Conservation (phyloP, 2,797 vertebrate species). For the Cirrhinus molitorella region DNA sequence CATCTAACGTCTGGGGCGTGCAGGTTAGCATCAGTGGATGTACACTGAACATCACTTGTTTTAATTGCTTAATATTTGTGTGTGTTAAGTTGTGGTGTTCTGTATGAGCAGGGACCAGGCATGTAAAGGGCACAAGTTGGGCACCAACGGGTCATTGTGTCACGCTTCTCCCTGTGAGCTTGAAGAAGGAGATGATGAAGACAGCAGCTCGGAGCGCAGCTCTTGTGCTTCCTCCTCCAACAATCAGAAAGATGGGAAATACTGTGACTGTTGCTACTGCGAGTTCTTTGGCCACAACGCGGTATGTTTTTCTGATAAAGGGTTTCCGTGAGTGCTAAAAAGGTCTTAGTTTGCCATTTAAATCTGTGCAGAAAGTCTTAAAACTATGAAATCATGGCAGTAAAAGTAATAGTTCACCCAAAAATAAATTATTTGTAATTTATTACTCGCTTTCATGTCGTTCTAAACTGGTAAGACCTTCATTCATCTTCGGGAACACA, state of each 20-base stretch:
- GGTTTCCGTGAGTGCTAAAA: background rate
- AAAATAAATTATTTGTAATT: too few species aligned
- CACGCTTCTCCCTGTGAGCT: slow-evolving; percentile 88
- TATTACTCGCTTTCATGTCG: too few species aligned
- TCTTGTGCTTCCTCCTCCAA: slow-evolving; percentile 97
- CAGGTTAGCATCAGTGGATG: slow-evolving; percentile 80
- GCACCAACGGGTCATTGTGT: slow-evolving; percentile 90
- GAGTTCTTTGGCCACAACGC: slow-evolving; percentile 99
- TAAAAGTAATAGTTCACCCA: background rate
- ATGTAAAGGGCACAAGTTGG: slow-evolving; percentile 96
- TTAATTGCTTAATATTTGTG: background rate
- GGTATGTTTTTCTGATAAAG: slow-evolving; percentile 74
- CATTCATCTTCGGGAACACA: too few species aligned
- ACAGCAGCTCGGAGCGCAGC: slow-evolving; percentile 98
- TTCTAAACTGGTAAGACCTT: too few species aligned
- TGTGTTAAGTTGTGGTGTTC: slow-evolving; percentile 15
- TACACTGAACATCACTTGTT: background rate
- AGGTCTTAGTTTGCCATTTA: background rate
- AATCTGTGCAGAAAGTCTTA: background rate
- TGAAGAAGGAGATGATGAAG: slow-evolving; percentile 96
- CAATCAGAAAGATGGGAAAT: slow-evolving; percentile 98
- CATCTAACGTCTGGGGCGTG: slow-evolving; percentile 86
- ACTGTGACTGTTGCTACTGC: slow-evolving; percentile 99
- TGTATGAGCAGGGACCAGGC: slow-evolving; percentile 86
- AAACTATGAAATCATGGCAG: background rate